A percentile compares a stretch with the other conserved stretches of the same genome.
These are phyloP conservation scores for Drosophila flavopinicola DNA, from an alignment of 2,888 invertebrate species.

Conservation along the genomic window DNA sequence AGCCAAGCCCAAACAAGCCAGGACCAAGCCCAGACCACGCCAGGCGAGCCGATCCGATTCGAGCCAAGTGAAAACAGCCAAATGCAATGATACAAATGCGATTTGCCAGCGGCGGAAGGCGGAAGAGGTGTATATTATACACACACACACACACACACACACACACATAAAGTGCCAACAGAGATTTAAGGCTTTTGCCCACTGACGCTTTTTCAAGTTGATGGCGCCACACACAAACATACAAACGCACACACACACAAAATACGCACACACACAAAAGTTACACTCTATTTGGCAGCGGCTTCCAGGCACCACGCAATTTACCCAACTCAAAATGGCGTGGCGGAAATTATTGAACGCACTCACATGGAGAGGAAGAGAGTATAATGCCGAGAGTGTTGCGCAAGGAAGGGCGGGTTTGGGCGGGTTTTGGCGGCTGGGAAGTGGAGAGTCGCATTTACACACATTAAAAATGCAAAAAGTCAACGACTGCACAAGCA, in stretches of 20 bases:
- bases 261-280: constrained; percentile 26
- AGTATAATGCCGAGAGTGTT: constrained; percentile 3
- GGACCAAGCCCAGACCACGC: constrained; percentile 4
- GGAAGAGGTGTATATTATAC: constrained; percentile 45
- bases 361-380: constrained; percentile 41
- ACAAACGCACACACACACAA: constrained; percentile 15
- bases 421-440: not conserved
- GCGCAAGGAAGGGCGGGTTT: not conserved
- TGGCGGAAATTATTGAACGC: constrained; percentile 76
- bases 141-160: constrained; percentile 11
- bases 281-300: constrained; percentile 78
- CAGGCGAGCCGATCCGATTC: constrained; percentile 2
- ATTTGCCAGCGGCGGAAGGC: constrained; percentile 55
- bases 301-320: constrained; percentile 53
- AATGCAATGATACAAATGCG: constrained; percentile 75
- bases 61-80: constrained; percentile 23
- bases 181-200: constrained; percentile 71
- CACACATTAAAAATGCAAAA: constrained; percentile 76
- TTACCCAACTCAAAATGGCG: constrained; percentile 73
- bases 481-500: constrained; percentile 72
- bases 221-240: constrained; percentile 55
- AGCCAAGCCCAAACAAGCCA: constrained; percentile 10
- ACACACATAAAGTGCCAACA: constrained; percentile 48
- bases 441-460: constrained; percentile 41
- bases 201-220: constrained; percentile 74